These are phyloP conservation scores for Sebastes miniatus DNA, from an alignment of 2,797 vertebrate species.

Conservation along the genomic window DNA sequence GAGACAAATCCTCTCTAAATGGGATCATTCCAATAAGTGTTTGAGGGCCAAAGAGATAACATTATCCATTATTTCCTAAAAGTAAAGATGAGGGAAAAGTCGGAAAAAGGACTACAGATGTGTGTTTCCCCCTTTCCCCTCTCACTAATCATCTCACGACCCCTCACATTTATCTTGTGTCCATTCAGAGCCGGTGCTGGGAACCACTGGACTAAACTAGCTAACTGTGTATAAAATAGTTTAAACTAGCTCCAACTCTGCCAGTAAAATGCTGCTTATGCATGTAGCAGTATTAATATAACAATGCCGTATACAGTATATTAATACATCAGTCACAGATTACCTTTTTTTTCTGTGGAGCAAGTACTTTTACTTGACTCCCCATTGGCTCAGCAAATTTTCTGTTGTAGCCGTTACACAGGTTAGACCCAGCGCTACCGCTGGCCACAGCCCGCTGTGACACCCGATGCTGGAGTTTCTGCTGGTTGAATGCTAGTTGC, in stretches of 20 bases:
- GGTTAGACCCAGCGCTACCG: too few species aligned
- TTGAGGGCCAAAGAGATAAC: not conserved
- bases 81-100: not conserved
- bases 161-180: not conserved
- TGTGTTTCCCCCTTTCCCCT: too few species aligned
- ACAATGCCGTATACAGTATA: not conserved
- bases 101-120: not conserved
- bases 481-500: too few species aligned
- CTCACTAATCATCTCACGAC: too few species aligned
- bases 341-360: not conserved
- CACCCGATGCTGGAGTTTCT: too few species aligned
- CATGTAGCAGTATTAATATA: not conserved
- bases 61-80: not conserved
- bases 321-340: not conserved
- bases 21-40: not conserved
- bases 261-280: not conserved
- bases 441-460: too few species aligned
- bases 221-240: not conserved
- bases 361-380: too few species aligned
- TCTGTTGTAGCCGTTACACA: too few species aligned
- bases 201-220: not conserved
- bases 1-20: not conserved
- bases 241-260: not conserved
- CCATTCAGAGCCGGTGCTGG: not conserved
- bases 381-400: too few species aligned